Percentiles rank a stretch among this genome's conserved stretches.
Evolutionary conservation across 2,888 invertebrate genomes (phyloP).

Genomic region (Gisinianus flammeolus): DNA sequence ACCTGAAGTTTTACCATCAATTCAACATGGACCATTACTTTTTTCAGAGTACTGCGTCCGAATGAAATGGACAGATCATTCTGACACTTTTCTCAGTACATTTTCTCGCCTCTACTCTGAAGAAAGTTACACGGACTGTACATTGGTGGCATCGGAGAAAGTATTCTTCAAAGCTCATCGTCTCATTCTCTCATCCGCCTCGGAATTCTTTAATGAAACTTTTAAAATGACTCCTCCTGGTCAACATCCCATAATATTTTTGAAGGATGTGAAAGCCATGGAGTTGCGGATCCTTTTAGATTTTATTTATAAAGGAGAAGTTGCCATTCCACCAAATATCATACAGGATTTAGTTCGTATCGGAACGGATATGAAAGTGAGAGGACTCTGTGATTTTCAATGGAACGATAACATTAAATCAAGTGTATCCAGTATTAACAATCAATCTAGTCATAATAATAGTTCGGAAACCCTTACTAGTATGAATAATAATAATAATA

Average conservation of each 20-base stretch:
- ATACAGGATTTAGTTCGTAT: slow-evolving; percentile 49
- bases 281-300: slow-evolving; percentile 51
- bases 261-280: slow-evolving; percentile 52
- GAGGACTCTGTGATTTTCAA: slow-evolving; percentile 31
- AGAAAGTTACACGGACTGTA: slow-evolving; percentile 51
- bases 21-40: slow-evolving; percentile 49
- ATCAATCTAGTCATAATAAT: too few relatives aligned
- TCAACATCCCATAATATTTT: slow-evolving; percentile 52
- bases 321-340: slow-evolving; percentile 50
- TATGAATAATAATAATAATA: not conserved
- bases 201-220: slow-evolving; percentile 54
- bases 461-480: not conserved
- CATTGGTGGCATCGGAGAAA: slow-evolving; percentile 51
- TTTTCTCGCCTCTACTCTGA: slow-evolving; percentile 49
- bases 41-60: slow-evolving; percentile 48
- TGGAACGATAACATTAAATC: slow-evolving; percentile 28
- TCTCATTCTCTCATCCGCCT: slow-evolving; percentile 52
- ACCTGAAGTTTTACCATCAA: slow-evolving; percentile 42
- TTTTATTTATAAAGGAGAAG: slow-evolving; percentile 55
- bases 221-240: slow-evolving; percentile 51
- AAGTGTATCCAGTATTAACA: slow-evolving; percentile 16
- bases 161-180: slow-evolving; percentile 54
- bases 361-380: slow-evolving; percentile 51
- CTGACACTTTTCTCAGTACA: slow-evolving; percentile 49
- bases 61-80: slow-evolving; percentile 57